A percentile compares a stretch with the other conserved stretches of the same genome.
Conservation (phyloP, 2,113 vertebrate species). For the Athene cunicularia region DNA sequence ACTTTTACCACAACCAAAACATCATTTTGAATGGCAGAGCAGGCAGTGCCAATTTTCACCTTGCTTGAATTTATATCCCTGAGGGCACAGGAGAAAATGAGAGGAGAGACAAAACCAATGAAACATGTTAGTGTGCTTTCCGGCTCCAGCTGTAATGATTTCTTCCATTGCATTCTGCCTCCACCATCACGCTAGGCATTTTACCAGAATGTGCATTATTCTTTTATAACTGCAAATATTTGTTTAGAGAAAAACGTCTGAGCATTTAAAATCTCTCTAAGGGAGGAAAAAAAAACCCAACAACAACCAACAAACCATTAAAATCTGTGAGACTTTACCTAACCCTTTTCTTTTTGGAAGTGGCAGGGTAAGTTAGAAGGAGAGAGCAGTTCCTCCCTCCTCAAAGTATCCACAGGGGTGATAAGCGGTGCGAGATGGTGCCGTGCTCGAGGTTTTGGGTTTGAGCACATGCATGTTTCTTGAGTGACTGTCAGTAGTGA, state of each 20-base stretch:
- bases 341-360: not conserved
- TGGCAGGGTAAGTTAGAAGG: not conserved
- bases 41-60: not conserved
- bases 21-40: not conserved
- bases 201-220: not conserved
- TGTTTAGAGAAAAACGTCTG: not conserved
- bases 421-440: not conserved
- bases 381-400: not conserved
- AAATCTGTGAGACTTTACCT: not conserved
- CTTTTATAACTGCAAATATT: not conserved
- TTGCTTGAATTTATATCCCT: not conserved
- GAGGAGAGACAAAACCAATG: not conserved
- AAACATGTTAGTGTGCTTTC: not conserved
- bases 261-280: not conserved
- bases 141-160: not conserved
- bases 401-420: not conserved
- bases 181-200: not conserved
- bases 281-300: too few relatives aligned
- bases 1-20: not conserved
- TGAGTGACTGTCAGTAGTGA: conserved; percentile 20
- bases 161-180: not conserved
- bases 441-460: not conserved
- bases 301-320: not conserved
- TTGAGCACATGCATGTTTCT: not conserved
- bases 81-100: not conserved